Percentiles rank a stretch among this genome's conserved stretches.
These are phyloP conservation scores for Micronycteris hirsuta DNA, from an alignment of 2,113 vertebrate species.

Conservation along the genomic window DNA sequence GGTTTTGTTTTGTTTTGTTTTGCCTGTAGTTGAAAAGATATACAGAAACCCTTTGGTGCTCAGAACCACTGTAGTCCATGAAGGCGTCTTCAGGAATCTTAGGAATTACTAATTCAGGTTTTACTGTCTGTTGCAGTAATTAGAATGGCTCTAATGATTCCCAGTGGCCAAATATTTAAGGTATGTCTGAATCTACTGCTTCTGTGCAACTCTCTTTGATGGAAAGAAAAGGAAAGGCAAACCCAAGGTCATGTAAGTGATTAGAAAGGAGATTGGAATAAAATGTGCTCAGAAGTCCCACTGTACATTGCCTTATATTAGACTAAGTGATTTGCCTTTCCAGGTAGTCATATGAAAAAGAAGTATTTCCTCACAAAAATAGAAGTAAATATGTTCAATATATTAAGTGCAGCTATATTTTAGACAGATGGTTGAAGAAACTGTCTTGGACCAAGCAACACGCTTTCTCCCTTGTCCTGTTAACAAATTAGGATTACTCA, in stretches of 20 bases:
- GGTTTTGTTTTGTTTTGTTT: not conserved
- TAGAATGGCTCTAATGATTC: not conserved
- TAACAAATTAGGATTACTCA: not conserved
- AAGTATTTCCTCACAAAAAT: constrained; percentile 21
- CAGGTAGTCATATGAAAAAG: not conserved
- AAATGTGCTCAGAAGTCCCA: not conserved
- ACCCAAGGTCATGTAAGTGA: not conserved
- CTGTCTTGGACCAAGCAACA: not conserved
- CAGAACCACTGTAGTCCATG: not conserved
- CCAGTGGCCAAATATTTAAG: not conserved
- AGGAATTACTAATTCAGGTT: not conserved
- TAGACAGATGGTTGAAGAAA: constrained; percentile 10
- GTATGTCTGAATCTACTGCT: not conserved
- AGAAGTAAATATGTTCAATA: not conserved
- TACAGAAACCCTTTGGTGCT: not conserved
- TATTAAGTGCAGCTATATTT: constrained; percentile 31
- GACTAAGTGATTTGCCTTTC: not conserved
- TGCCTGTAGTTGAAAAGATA: not conserved
- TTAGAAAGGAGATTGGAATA: not conserved
- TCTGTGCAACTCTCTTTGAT: not conserved
- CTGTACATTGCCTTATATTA: not conserved
- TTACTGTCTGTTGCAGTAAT: not conserved
- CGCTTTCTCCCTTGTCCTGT: not conserved
- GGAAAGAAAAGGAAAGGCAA: not conserved
- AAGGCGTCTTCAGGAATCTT: not conserved